Conservation (phyloP, 2,888 invertebrate species). For the Lycia hirtaria region DNA sequence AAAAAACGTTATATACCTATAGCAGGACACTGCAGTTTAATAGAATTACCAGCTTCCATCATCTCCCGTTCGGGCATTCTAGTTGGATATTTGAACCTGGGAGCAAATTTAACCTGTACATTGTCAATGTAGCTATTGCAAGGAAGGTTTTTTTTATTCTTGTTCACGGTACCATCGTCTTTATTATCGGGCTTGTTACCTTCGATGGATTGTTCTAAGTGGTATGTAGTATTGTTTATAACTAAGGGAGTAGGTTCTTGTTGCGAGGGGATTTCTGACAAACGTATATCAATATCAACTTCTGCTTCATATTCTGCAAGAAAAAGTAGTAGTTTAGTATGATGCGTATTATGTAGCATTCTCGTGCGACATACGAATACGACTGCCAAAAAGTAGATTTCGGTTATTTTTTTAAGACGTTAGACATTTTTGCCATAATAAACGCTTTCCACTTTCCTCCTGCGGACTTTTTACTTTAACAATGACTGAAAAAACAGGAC, state of each 20-base stretch:
- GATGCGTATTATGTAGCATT: too few relatives aligned
- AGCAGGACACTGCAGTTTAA: slow-evolving; percentile 90
- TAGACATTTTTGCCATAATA: too few relatives aligned
- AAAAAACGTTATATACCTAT: slow-evolving; percentile 77
- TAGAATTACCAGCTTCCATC: slow-evolving; percentile 92
- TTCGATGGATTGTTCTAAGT: slow-evolving; percentile 59
- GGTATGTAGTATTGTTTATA: slow-evolving; percentile 69
- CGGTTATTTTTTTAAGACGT: too few relatives aligned
- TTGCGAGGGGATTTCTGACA: slow-evolving; percentile 68
- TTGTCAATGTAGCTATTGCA: slow-evolving; percentile 73
- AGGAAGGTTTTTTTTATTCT: slow-evolving; percentile 70
- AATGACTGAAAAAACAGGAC: too few relatives aligned
- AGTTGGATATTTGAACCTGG: slow-evolving; percentile 72
- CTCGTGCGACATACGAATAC: too few relatives aligned
- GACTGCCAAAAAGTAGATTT: too few relatives aligned
- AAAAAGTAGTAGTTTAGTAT: too few relatives aligned
- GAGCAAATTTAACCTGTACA: slow-evolving; percentile 67
- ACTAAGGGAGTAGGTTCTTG: slow-evolving; percentile 55
- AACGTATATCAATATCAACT: slow-evolving; percentile 61
- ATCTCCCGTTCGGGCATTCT: slow-evolving; percentile 78
- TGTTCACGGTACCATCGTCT: slow-evolving; percentile 73
- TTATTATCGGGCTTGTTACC: slow-evolving; percentile 59
- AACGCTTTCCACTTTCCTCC: too few relatives aligned
- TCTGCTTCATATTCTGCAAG: slow-evolving; percentile 75
- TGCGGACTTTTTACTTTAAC: too few relatives aligned